phyloP scores from a whole-genome alignment of 2,888 invertebrate species.

The Coelopa pilipes region DNA sequence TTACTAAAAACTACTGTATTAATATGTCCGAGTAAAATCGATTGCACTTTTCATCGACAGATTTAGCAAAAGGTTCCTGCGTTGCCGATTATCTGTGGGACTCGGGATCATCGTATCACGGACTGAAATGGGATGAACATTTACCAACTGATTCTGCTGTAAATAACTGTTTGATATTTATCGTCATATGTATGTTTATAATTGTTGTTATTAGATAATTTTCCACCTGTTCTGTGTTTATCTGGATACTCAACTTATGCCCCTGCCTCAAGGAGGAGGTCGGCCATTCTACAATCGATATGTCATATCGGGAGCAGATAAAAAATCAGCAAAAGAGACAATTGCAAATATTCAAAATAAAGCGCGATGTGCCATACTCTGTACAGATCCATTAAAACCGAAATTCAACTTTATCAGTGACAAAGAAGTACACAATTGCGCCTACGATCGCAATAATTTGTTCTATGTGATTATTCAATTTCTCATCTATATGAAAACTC shows the following conservation, averaged over 20 bases:
- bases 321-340: conserved; percentile 63
- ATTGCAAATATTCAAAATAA: conserved; percentile 63
- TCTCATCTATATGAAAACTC: conserved; percentile 78
- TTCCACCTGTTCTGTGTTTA: conserved; percentile 88
- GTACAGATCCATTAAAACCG: conserved; percentile 62
- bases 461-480: conserved; percentile 88
- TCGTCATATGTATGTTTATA: not conserved
- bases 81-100: conserved; percentile 92
- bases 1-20: not conserved
- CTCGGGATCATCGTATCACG: conserved; percentile 78
- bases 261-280: conserved; percentile 75
- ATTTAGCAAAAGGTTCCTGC: conserved; percentile 76
- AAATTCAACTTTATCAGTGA: conserved; percentile 69
- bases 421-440: conserved; percentile 75
- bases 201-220: conserved; percentile 71
- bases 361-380: conserved; percentile 65
- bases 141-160: conserved; percentile 90
- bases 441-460: conserved; percentile 86
- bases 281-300: conserved; percentile 72
- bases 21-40: not conserved
- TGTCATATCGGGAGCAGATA: conserved; percentile 65
- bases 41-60: conserved; percentile 18
- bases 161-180: conserved; percentile 49
- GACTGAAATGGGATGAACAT: conserved; percentile 83
- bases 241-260: conserved; percentile 82